Evolutionary conservation across 1,140 invertebrate species (phyloP), one percentile per base, ranked within the genome.

Genomic region (Pachypsylla venusta): DNA sequence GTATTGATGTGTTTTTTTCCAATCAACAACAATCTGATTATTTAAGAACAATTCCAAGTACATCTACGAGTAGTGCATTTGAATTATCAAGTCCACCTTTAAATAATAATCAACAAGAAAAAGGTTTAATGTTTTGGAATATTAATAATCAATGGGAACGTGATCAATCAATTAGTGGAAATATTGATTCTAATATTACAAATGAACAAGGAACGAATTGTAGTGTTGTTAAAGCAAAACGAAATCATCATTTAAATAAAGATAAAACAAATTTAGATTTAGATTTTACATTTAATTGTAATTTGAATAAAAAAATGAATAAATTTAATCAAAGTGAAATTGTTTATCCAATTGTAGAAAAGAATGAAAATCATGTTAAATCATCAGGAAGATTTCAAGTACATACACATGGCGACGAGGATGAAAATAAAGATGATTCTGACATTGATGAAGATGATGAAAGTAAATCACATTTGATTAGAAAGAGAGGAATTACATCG

Each of bases 291-390:
- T 69, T 64, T 13, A 64, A 70, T 64, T 66, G 67, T 24, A 67
- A 68, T 24, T 69, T 68, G 42, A 57, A 68, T 42, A 67, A 70
- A 61, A 59, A 62, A 48, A 69, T 69, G 59, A 62, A 62, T 25
- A 24, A 64, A 14, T 63, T 61, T 54, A 55, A 82, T 66, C 81
- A 82, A 53, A 84, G 82, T 35, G 83, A 87, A 68, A 84, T 87
- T 22, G 86, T 87, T 0, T 85, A 88, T 71, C 84, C 86, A 1
- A 89, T 89, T 66, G 85, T 82, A 2, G 86, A 89, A 73, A 84
- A 87, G 67, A 83, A 81, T 19, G 85, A 87, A 67, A 85, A 89
- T 71, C 85, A 83, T 73, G 63, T 61, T 56, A 61, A 58, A 25
- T 68, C 69, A 55, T 67, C 67, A n/a, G 69, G 70, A 62, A 69